A percentile compares a stretch with the other conserved stretches of the same genome.
Conservation (phyloP, 2,797 vertebrate genomes). For the Anomalospiza imberbis region DNA sequence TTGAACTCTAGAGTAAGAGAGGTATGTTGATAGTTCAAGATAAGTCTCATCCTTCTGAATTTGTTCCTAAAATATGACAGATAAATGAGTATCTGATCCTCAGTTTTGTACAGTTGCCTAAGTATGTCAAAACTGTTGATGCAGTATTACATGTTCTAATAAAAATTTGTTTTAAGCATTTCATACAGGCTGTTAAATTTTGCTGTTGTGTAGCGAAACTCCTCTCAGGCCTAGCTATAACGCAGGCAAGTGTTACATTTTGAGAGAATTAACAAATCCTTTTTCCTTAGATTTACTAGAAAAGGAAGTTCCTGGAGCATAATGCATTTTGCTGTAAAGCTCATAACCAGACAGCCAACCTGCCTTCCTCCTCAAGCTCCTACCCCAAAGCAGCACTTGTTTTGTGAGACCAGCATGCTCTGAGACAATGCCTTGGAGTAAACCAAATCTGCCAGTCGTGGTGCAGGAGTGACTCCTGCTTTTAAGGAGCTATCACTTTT, state of each 20-base stretch:
- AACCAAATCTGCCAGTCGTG: background rate
- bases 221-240: background rate
- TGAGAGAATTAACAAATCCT: background rate
- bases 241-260: background rate
- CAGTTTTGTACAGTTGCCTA: background rate
- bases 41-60: background rate
- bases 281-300: background rate
- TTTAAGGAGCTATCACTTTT: background rate
- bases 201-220: background rate
- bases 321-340: background rate
- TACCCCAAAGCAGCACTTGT: background rate
- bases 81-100: background rate
- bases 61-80: background rate
- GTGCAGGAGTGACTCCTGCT: background rate
- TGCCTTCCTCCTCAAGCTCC: background rate
- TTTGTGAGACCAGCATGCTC: background rate
- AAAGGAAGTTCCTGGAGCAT: background rate
- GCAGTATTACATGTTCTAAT: background rate
- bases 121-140: background rate
- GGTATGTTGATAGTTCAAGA: background rate
- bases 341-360: background rate
- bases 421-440: background rate
- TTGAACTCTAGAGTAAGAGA: background rate
- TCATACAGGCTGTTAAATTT: background rate
- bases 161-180: background rate